Percentiles rank a stretch among this genome's conserved stretches.
Evolutionary conservation across 2,888 invertebrate genomes (phyloP).

Genomic region (Chrysina gloriosa): DNA sequence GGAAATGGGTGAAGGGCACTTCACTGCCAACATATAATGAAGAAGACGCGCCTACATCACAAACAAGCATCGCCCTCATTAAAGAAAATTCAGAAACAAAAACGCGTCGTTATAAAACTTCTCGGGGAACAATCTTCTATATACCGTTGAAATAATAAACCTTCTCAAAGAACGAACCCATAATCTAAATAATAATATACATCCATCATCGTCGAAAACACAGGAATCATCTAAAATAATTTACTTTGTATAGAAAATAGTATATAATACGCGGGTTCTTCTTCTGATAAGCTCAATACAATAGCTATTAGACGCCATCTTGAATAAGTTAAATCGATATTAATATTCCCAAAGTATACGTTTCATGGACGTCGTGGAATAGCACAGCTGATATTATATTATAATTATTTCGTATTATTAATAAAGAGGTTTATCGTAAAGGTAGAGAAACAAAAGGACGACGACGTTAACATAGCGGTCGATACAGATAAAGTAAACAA

Average conservation of each 20-base stretch:
- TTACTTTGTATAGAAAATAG: background rate
- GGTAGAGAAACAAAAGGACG: background rate
- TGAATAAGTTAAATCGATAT: slow-evolving; percentile 19
- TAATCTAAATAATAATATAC: slow-evolving; percentile 18
- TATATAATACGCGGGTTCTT: slow-evolving; percentile 9
- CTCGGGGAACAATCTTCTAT: background rate
- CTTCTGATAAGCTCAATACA: slow-evolving; percentile 21
- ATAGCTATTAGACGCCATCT: slow-evolving; percentile 16
- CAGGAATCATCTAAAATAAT: slow-evolving; percentile 26
- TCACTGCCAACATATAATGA: too few relatives aligned
- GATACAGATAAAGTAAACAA: background rate
- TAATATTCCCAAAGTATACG: slow-evolving; percentile 23
- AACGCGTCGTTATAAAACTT: too few relatives aligned
- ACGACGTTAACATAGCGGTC: background rate
- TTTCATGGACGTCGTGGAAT: background rate
- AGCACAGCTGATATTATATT: background rate
- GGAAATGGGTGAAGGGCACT: too few relatives aligned
- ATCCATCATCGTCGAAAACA: slow-evolving; percentile 13
- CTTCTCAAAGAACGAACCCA: background rate
- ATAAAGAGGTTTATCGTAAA: slow-evolving; percentile 2
- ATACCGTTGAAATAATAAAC: slow-evolving; percentile 4
- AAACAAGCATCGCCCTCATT: too few relatives aligned
- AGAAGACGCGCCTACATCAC: too few relatives aligned
- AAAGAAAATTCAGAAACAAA: too few relatives aligned
- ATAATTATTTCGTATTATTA: slow-evolving; percentile 17